A percentile compares a stretch with the other conserved stretches of the same genome.
Evolutionary conservation across 2,888 invertebrate species (phyloP).

Genomic region (Campoplex capitator): DNA sequence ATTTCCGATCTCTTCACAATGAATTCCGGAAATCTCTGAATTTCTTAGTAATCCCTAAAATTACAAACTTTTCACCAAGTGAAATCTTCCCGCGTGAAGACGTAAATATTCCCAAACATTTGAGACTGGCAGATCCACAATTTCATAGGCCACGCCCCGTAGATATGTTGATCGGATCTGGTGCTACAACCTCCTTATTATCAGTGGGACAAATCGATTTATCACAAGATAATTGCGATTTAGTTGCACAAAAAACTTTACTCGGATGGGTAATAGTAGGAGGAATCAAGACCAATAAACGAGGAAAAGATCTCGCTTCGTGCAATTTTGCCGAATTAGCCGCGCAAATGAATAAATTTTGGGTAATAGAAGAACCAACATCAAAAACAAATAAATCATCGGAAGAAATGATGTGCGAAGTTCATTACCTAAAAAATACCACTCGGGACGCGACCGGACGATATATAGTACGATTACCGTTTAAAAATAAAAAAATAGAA

Average conservation of each 20-base stretch:
- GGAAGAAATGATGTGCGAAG: not conserved
- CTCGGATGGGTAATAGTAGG: constrained; percentile 67
- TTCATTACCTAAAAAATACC: not conserved
- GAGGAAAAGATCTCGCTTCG: not conserved
- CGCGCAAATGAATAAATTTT: constrained; percentile 42
- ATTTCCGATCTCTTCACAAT: constrained; percentile 11
- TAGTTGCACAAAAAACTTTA: constrained; percentile 59
- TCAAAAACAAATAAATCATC: not conserved
- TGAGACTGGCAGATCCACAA: constrained; percentile 67
- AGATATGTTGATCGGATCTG: constrained; percentile 66
- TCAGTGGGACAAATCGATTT: constrained; percentile 52
- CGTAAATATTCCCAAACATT: constrained; percentile 57
- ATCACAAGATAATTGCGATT: constrained; percentile 7
- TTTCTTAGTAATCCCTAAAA: constrained; percentile 56
- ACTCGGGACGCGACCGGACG: not conserved
- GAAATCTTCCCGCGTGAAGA: constrained; percentile 52
- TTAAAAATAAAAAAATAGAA: not conserved
- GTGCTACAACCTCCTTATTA: constrained; percentile 56
- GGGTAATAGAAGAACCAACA: constrained; percentile 34
- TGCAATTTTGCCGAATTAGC: constrained; percentile 22
- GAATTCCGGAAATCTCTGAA: constrained; percentile 33
- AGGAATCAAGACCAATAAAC: constrained; percentile 30
- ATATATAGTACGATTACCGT: constrained; percentile 13
- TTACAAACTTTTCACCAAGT: constrained; percentile 46
- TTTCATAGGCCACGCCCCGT: constrained; percentile 61